Conservation (phyloP, 2,797 vertebrate genomes). For the Sarcophilus harrisii region DNA sequence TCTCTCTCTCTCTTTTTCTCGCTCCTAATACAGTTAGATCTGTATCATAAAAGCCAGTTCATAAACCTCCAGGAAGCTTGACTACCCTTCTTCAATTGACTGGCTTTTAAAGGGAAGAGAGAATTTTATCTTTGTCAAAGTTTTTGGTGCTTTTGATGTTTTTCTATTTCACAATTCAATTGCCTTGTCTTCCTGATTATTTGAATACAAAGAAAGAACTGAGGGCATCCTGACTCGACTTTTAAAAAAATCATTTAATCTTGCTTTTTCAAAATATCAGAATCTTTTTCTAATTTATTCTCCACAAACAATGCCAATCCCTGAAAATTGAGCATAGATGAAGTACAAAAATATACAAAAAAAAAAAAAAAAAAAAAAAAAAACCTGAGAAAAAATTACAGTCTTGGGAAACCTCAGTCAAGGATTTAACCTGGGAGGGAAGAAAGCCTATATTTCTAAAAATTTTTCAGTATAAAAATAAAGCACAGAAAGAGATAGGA, state of each 20-base stretch:
- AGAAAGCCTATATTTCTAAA: background rate
- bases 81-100: background rate
- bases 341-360: conserved; percentile 34
- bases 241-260: conserved; percentile 48
- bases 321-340: conserved; percentile 16
- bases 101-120: background rate
- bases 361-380: too few relatives aligned
- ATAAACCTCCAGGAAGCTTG: background rate
- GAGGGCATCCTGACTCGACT: conserved; percentile 28
- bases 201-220: conserved; percentile 30
- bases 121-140: background rate
- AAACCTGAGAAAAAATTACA: conserved; percentile 21
- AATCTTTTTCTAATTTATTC: conserved; percentile 11
- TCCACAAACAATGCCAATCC: background rate
- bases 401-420: background rate
- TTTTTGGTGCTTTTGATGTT: background rate
- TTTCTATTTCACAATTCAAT: background rate
- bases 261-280: conserved; percentile 36
- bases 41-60: background rate
- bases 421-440: background rate
- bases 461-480: background rate
- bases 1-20: background rate
- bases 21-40: background rate
- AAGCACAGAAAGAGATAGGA: background rate
- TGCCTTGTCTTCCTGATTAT: background rate